A percentile compares a stretch with the other conserved stretches of the same genome.
Evolutionary conservation across 1,140 invertebrate genomes (phyloP).

Genomic region (Sarcophaga peregrina): DNA sequence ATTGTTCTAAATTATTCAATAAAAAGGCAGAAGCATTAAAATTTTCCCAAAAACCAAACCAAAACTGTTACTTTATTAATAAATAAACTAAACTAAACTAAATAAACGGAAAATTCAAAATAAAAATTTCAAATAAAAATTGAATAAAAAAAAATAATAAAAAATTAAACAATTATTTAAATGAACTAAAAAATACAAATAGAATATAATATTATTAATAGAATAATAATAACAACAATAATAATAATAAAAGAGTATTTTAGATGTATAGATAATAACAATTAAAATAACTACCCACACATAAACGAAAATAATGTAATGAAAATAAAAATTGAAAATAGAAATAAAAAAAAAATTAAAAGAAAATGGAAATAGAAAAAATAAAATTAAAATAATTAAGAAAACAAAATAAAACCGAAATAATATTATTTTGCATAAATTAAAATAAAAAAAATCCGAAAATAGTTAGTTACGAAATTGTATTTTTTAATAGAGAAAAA

Average conservation of each 20-base stretch:
- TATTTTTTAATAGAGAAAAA: conserved; percentile 10
- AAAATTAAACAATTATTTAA: too few relatives aligned
- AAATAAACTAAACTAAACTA: background rate
- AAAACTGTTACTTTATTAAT: conserved; percentile 9
- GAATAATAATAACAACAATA: background rate
- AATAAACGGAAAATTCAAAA: background rate
- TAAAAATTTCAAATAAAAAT: too few relatives aligned
- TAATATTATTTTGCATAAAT: too few relatives aligned
- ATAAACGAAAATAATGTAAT: background rate
- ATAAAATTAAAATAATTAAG: background rate
- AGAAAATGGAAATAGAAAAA: background rate
- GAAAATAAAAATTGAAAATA: background rate
- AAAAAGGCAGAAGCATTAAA: background rate
- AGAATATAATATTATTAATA: too few relatives aligned
- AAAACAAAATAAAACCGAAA: too few relatives aligned
- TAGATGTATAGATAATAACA: background rate
- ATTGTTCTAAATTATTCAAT: background rate
- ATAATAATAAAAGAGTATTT: background rate
- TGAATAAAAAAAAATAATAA: too few relatives aligned
- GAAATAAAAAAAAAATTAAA: background rate
- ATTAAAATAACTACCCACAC: background rate
- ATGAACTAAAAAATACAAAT: too few relatives aligned
- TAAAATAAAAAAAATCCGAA: too few relatives aligned
- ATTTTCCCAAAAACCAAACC: conserved; percentile 13
- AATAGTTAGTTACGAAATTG: background rate